A percentile compares a stretch with the other conserved stretches of the same genome.
Conservation (phyloP, 2,113 vertebrate genomes). For the Zeus faber region DNA sequence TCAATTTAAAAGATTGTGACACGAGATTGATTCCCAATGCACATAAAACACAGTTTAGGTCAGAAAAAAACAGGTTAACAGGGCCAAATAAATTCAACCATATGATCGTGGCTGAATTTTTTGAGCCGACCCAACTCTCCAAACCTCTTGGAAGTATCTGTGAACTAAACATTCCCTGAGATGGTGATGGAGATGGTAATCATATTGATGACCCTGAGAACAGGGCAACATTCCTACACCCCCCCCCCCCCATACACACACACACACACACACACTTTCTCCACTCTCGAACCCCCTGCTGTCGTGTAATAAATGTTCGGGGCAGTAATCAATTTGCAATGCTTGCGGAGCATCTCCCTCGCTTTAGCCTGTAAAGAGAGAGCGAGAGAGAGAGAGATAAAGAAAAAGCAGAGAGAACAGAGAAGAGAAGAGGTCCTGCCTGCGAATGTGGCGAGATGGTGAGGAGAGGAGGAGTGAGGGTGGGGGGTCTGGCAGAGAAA, state of each 20-base stretch:
- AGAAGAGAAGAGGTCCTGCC: slow-evolving; percentile 47
- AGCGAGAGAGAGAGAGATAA: slow-evolving; percentile 16
- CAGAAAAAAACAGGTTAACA: too few species aligned
- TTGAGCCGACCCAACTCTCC: too few species aligned
- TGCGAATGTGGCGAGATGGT: slow-evolving; percentile 53
- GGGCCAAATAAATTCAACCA: too few species aligned
- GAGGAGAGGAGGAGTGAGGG: slow-evolving; percentile 31
- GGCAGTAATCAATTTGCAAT: slow-evolving; percentile 80
- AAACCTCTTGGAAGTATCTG: slow-evolving; percentile 16
- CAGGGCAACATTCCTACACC: slow-evolving; percentile 46
- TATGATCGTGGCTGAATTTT: too few species aligned
- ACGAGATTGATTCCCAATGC: too few species aligned
- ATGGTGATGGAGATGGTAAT: slow-evolving; percentile 45
- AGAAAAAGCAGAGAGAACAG: slow-evolving; percentile 33
- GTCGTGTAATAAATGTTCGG: slow-evolving; percentile 79
- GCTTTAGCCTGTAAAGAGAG: slow-evolving; percentile 59
- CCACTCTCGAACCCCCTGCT: slow-evolving; percentile 55
- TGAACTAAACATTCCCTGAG: slow-evolving; percentile 6
- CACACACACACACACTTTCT: slow-evolving; percentile 28
- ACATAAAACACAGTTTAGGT: too few species aligned
- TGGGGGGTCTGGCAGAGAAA: slow-evolving; percentile 66
- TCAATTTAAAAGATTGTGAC: too few species aligned
- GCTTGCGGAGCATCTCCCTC: slow-evolving; percentile 72
- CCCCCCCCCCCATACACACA: slow-evolving; percentile 32
- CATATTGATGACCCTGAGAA: slow-evolving; percentile 46